Percentiles rank a stretch among this genome's conserved stretches.
These are phyloP conservation scores for Neosalanx taihuensis DNA, from an alignment of 2,797 vertebrate species.

Conservation along the genomic window DNA sequence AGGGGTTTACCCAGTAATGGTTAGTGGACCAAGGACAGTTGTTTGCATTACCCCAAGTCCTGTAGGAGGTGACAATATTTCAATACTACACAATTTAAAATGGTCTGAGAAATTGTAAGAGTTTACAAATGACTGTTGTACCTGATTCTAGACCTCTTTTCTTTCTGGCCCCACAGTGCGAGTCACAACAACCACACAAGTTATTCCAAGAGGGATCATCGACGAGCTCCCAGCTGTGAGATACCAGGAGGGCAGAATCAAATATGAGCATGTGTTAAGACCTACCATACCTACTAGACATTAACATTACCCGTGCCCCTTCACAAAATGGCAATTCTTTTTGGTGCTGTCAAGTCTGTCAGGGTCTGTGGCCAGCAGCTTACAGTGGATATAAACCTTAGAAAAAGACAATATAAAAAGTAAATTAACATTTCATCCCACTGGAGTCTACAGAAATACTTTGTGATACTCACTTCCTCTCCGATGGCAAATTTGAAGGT, in stretches of 20 bases:
- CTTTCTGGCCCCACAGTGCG: slow-evolving; percentile 59
- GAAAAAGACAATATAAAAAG: not conserved
- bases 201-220: slow-evolving; percentile 49
- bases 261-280: not conserved
- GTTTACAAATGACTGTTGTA: slow-evolving; percentile 22
- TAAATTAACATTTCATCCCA: not conserved
- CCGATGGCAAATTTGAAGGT: slow-evolving; percentile 70
- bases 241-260: not conserved
- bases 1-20: slow-evolving; percentile 26
- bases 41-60: slow-evolving; percentile 36
- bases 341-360: slow-evolving; percentile 37
- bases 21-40: slow-evolving; percentile 61
- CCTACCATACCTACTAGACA: not conserved
- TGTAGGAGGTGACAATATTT: not conserved
- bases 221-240: slow-evolving; percentile 67
- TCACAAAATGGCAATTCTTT: slow-evolving; percentile 77
- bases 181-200: slow-evolving; percentile 71
- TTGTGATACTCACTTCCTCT: slow-evolving; percentile 47
- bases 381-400: slow-evolving; percentile 81
- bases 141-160: slow-evolving; percentile 46
- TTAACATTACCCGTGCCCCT: slow-evolving; percentile 49
- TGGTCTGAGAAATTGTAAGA: not conserved
- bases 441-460: not conserved
- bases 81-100: not conserved
- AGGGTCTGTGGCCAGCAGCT: slow-evolving; percentile 70